Base-by-base conservation (phyloP, 1,140 invertebrate species). In the Lordiphosa stackelbergi region DNA sequence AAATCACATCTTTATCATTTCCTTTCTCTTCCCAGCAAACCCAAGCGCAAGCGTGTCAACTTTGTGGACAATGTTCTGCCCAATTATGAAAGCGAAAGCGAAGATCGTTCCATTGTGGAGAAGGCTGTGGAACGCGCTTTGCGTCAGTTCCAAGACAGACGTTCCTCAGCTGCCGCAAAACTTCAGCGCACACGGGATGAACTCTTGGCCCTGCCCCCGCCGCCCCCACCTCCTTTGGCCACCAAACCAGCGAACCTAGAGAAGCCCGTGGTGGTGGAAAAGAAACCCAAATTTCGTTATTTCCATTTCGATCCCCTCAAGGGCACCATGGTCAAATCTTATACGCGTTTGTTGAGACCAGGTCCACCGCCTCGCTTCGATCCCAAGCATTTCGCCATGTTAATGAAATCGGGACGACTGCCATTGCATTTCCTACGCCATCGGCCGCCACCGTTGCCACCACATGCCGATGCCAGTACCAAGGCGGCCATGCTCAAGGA, bases 41-140 rank as follows among this genome's bases (percentile, higher is more conserved):
- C 64, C 4, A 66, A 71, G 11, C 74, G 81, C 19, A 87, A 86
- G 24, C 74, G 78, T 0, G 85, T 87, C 1, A 73, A 72, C 19
- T 87, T 87, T 9, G 83, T 85, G 53, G 85, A 87, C 51, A 70
- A 73, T 2, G 77, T 87, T 12, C 43, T 63, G 51, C 83, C 85
- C 12, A 84, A 71, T 16, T 64, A 78, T 16, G 78, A 85, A 43
- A 87, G 85, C 53, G 85, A 87, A 4, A 52, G 53, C 37, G 85
- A 87, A 52, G 85, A 87, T 54, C 81, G 81, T 2, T 66, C 53
- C 11, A 40, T 69, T 4, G 65, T 86, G 5, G 53, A 60, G 1
- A 41, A 48, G 0, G 60, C 59, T 0, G 61, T 83, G 43, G 65
- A 83, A 3, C 56, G 78, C n/a, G 73, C 58, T 0, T 10, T 83